Conservation (phyloP, 2,113 vertebrate genomes). For the Tympanuchus pallidicinctus region DNA sequence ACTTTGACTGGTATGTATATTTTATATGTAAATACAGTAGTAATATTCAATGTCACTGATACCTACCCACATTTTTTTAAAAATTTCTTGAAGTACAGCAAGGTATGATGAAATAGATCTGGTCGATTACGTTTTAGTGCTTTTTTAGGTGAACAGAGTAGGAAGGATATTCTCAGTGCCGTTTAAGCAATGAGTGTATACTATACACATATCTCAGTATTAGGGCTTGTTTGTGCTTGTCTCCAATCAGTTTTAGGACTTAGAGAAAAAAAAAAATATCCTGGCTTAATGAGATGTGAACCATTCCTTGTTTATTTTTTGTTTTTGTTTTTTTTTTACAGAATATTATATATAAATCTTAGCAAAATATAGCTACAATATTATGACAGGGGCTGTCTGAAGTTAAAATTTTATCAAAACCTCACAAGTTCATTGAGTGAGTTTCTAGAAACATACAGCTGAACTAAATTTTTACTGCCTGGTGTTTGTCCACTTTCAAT, state of each 20-base stretch:
- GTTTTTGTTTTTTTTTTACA: not conserved
- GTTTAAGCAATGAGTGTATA: not conserved
- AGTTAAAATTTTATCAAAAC: conserved; percentile 30
- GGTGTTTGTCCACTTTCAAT: not conserved
- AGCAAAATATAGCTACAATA: conserved; percentile 42
- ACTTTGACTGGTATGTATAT: not conserved
- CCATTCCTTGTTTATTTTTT: not conserved
- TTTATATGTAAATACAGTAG: not conserved
- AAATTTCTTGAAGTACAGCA: not conserved
- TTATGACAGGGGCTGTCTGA: conserved; percentile 56
- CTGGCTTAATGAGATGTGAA: conserved; percentile 28
- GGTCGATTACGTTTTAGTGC: not conserved
- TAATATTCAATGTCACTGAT: not conserved
- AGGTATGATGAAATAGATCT: not conserved
- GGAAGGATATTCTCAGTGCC: not conserved
- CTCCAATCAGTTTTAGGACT: not conserved
- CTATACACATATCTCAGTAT: not conserved
- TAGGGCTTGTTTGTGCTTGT: not conserved
- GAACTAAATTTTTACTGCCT: conserved; percentile 7
- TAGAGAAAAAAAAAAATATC: not conserved
- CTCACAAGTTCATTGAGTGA: not conserved
- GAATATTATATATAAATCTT: conserved; percentile 26
- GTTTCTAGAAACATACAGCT: not conserved
- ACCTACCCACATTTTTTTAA: not conserved
- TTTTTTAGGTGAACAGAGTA: not conserved